Base-by-base conservation (phyloP, 2,113 vertebrate genomes). In the Sigmodon hispidus region DNA sequence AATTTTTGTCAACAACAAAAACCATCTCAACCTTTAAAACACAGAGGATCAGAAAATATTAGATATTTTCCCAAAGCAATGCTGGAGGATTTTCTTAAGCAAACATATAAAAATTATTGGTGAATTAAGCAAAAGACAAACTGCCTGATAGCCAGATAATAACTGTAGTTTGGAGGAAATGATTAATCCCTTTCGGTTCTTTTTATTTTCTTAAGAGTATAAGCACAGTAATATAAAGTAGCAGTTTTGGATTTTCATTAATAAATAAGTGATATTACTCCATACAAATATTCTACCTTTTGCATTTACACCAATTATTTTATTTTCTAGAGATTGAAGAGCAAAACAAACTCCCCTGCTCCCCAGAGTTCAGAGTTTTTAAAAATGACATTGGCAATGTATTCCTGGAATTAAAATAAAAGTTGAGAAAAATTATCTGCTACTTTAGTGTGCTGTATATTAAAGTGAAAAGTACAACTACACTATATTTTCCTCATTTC, bases 371-470 rank as follows among this genome's bases (percentile, higher is more conserved):
- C 36, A 86, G 72, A 91, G 79, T n/a, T 93, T 89, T 52, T n/a
- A 36, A 85, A 67, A 85, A 79, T 61, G 7, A 89, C 61, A 26
- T 17, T 72, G 10, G 67, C 43, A 95, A 94, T 2, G 67, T 5
- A 73, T 87, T 73, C 55, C 52, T 63, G 59, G 36, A 95, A 94
- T 76, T 85, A 87, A 88, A 94, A 94, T 73, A 88, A 40, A 95
- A 96, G 7, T 87, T 77, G 43, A 86, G 10, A 65, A 96, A 87
- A 95, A 93, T 65, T 8, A 91, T 76, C 59, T 93, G 57, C 22
- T 89, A 2, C 80, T 48, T 86, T 91, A 94, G 3, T 75, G 4
- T 52, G 29, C 77, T 65, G 36, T 88, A 93, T 81, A 87, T 70
- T 87, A 40, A 97, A 93, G 55, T 83, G 12, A 94, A 94, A 81